phyloP scores from a whole-genome alignment of 64 coral and sea anemone species.

The Actinia tenebrosa region DNA sequence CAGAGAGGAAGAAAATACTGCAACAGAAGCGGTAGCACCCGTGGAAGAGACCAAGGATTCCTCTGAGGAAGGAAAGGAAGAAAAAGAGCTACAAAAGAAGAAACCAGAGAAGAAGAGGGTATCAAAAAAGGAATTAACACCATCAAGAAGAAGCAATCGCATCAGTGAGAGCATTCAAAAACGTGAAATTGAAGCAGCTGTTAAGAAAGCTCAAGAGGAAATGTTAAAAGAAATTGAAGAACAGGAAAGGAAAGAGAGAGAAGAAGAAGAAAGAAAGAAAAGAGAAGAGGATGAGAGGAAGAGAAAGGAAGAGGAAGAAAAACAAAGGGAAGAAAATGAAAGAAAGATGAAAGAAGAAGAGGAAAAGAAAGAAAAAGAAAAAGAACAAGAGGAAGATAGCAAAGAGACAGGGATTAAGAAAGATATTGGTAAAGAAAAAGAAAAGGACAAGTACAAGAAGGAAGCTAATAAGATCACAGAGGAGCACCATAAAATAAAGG shows the following conservation, averaged over 20 bases:
- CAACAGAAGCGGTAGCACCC: not conserved
- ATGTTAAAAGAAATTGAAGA: constrained; percentile 34
- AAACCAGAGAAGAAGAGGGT: not conserved
- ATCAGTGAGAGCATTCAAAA: constrained; percentile 29
- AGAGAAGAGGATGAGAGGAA: constrained; percentile 15
- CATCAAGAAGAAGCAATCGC: constrained; percentile 8
- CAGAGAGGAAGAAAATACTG: not conserved
- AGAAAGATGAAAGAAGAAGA: constrained; percentile 32
- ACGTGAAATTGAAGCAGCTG: constrained; percentile 12
- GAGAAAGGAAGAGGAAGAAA: constrained; percentile 5
- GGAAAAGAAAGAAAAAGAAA: constrained; percentile 9
- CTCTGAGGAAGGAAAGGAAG: not conserved
- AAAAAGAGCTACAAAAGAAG: constrained; percentile 9
- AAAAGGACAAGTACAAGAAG: constrained; percentile 11
- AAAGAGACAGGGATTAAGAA: constrained; percentile 16
- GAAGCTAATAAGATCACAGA: constrained; percentile 28
- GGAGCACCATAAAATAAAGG: not conserved
- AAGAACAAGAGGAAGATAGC: not conserved
- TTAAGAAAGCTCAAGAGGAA: constrained; percentile 53
- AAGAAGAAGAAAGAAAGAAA: constrained; percentile 3
- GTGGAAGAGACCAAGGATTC: constrained; percentile 9
- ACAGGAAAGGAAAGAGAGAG: constrained; percentile 8
- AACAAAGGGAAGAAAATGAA: constrained; percentile 14
- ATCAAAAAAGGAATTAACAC: not conserved
- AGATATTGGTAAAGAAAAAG: not conserved